Conservation (phyloP, 2,888 invertebrate species). For the Thalpophila matura region DNA sequence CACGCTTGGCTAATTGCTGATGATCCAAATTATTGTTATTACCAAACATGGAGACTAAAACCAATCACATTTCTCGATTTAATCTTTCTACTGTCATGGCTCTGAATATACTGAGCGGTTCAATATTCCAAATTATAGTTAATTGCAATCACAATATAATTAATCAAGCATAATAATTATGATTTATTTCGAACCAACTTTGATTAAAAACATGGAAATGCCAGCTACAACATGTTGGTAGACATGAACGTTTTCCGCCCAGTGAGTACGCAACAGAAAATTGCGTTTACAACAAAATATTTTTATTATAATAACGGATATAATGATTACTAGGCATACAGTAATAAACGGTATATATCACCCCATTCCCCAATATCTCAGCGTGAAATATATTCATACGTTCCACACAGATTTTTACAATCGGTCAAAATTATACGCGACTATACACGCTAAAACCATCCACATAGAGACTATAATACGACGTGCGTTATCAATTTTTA, state of each 20-base stretch:
- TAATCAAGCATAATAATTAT: too few species aligned
- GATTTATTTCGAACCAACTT: conserved; percentile 7
- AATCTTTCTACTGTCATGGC: neutral
- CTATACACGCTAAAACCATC: conserved; percentile 36
- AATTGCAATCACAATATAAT: neutral
- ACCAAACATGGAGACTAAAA: neutral
- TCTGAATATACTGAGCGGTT: neutral
- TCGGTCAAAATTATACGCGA: conserved; percentile 47
- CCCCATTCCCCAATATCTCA: conserved; percentile 68
- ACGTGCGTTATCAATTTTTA: conserved; percentile 17
- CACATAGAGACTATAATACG: conserved; percentile 15
- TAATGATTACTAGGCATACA: conserved; percentile 69
- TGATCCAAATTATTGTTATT: neutral
- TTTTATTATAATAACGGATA: conserved; percentile 58
- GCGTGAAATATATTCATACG: conserved; percentile 73
- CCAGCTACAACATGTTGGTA: neutral
- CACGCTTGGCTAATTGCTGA: neutral
- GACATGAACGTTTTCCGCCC: conserved; percentile 33
- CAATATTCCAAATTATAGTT: neutral
- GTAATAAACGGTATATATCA: conserved; percentile 72
- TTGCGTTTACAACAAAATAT: conserved; percentile 49
- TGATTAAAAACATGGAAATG: conserved; percentile 17
- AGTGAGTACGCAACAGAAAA: conserved; percentile 41
- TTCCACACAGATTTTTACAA: conserved; percentile 56
- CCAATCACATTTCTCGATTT: too few species aligned